Base-by-base conservation (phyloP, 1,140 invertebrate genomes). In the Ceratina calcarata region DNA sequence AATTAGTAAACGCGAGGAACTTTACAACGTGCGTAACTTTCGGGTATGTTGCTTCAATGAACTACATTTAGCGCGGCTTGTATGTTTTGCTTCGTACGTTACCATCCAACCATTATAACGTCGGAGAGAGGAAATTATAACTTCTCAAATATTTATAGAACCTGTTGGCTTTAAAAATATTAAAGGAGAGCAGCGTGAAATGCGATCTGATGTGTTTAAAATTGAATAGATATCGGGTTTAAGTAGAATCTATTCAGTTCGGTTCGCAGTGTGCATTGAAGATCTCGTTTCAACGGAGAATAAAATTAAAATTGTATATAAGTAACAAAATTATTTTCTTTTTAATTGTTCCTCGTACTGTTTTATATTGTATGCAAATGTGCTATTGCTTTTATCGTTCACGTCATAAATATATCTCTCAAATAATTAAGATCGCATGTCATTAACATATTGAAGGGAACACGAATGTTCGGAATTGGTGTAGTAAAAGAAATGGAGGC, bases 1-100 rank as follows among this genome's bases (percentile, higher is more conserved):
- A 64, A 73, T 73, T 73, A 20, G 60, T 64, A 27, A 6, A 16
- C 24, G 58, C 7, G 60, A 15, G 37, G 37, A 72, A 61, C 70
- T 61, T 60, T 18, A 8, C n/a, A 22, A 18, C 18, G 3, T n/a
- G 45, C 18, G 3, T n/a, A 64, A 62, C 60, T 51, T 73, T 62
- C 20, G 71, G 18, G 24, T 7, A 32, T 20, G 60, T 64, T 51
- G 58, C 45, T 64, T 61, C 45, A 53, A 53, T 64, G 37, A 62
- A 49, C 18, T 73, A 53, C 71, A 51, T 73, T 64, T 64, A n/a
- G 18, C 20, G 6, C 18, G 7, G 8, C 15, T 16, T 1, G 20
- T 22, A 15, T 49, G 18, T 27, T 72, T 61, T 24, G 37, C n/a
- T 27, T n/a, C 3, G n/a, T 18, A 27, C n/a, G 55, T n/a, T 18